Base-by-base conservation (phyloP, 2,797 vertebrate genomes). In the Spinibarbus caldwelli region DNA sequence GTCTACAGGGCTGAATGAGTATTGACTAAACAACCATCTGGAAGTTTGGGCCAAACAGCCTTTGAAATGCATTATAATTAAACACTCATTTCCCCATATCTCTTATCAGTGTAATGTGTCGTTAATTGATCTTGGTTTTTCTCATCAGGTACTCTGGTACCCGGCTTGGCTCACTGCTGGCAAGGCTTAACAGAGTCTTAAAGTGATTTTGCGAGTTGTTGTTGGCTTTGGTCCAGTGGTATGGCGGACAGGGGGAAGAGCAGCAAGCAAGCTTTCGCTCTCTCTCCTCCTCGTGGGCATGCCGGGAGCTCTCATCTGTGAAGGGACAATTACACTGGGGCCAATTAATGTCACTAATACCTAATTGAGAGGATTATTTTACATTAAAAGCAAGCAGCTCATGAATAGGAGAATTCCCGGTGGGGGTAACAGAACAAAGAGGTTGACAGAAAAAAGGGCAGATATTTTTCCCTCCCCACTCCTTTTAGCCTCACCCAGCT, bases 291-390 rank as follows among this genome's bases (percentile, higher is more conserved):
- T 87, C 85, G 85, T 83, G 86, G 87, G 86, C 89, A 87, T 68
- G 91, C 91, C 91, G 90, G 87, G 89, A 91, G 90, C 91, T 90
- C 87, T 91, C 88, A 91, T 93, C 91, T 93, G 91, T 94, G 91
- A 94, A 93, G 89, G 90, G 89, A 93, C 92, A 92, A 93, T 94
- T 94, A 94, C 88, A 92, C 90, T 86, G 87, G 88, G 92, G 86
- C 89, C 93, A 94, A 93, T 95, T 94, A 93, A 93, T 92, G 93
- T 90, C 92, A 93, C 88, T 87, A 91, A 94, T 90, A 93, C 90
- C 91, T 92, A 93, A 94, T 90, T 92, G 88, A 92, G 91, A 91
- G 91, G 93, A 94, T 94, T 94, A 93, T 88, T 92, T 93, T 91
- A 91, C 86, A 92, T 81, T 92, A 90, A 93, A 92, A 92, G 89